A percentile compares a stretch with the other conserved stretches of the same genome.
Conservation (phyloP, 2,888 invertebrate genomes). For the Operophtera brumata region DNA sequence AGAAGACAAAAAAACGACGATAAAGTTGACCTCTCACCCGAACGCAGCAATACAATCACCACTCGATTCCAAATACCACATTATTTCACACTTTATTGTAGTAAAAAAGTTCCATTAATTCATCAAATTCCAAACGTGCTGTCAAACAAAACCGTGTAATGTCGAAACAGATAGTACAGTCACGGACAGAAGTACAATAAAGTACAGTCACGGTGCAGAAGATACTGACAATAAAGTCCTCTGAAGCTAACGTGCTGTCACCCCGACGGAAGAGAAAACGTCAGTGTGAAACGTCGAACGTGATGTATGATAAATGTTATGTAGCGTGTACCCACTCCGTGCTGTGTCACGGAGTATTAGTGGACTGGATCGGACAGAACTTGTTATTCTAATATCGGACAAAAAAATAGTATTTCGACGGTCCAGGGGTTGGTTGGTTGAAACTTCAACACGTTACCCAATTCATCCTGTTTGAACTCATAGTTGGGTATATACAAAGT, state of each 20-base stretch:
- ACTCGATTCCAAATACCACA: background rate
- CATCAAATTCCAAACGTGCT: constrained; percentile 18
- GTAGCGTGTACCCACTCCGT: constrained; percentile 45
- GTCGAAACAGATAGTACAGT: constrained; percentile 26
- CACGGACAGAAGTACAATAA: constrained; percentile 20
- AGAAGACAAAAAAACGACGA: background rate
- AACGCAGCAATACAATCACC: constrained; percentile 1
- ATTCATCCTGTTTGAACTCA: too few species aligned
- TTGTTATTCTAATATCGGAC: background rate
- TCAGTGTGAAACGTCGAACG: constrained; percentile 67
- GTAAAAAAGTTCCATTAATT: constrained; percentile 17
- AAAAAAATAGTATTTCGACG: too few species aligned
- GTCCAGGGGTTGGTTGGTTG: too few species aligned
- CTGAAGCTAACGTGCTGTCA: constrained; percentile 63
- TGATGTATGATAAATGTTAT: constrained; percentile 77
- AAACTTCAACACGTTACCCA: too few species aligned
- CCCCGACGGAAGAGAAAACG: constrained; percentile 69
- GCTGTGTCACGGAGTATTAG: constrained; percentile 32
- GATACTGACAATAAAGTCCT: constrained; percentile 60
- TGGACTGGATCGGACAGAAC: constrained; percentile 39
- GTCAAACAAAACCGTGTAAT: constrained; percentile 23
- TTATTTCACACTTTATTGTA: constrained; percentile 7
- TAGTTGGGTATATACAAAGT: too few species aligned
- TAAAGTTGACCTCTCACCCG: background rate
- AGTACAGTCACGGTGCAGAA: constrained; percentile 29